Evolutionary conservation across 2,888 invertebrate genomes (phyloP).

Genomic region (Sialis fuliginosa): DNA sequence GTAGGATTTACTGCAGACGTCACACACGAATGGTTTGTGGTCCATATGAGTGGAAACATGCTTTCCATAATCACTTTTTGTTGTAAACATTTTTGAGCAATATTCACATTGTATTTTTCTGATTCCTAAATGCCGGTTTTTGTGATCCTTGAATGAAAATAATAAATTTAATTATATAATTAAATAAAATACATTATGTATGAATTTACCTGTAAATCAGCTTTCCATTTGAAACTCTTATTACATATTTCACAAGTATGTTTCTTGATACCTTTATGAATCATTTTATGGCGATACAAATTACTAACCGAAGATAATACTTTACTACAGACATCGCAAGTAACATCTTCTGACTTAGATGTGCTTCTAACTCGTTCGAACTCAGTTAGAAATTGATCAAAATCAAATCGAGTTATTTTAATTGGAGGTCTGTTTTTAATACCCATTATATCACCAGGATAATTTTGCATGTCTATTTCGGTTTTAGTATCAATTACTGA

Average conservation of each 20-base stretch:
- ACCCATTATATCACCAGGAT: neutral
- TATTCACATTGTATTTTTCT: constrained; percentile 4
- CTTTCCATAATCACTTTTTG: constrained; percentile 4
- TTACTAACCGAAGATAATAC: constrained; percentile 4
- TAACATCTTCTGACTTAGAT: neutral
- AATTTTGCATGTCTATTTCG: neutral
- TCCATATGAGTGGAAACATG: constrained; percentile 5
- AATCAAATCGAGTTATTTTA: neutral
- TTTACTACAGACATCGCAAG: constrained; percentile 3
- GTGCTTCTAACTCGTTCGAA: neutral
- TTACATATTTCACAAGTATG: constrained; percentile 4
- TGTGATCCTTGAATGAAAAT: neutral
- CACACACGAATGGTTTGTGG: constrained; percentile 3
- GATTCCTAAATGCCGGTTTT: constrained; percentile 4
- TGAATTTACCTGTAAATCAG: neutral
- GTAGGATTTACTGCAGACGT: constrained; percentile 2
- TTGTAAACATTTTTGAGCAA: constrained; percentile 4
- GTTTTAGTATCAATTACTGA: neutral
- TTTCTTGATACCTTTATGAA: constrained; percentile 1
- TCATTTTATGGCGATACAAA: constrained; percentile 3
- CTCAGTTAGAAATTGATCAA: constrained; percentile 1
- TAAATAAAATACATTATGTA: too few species aligned
- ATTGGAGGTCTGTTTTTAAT: constrained; percentile 2
- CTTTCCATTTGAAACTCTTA: constrained; percentile 3
- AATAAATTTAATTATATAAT: too few species aligned